Evolutionary conservation across 2,113 vertebrate genomes (phyloP).

Genomic region (Varanus salvator): DNA sequence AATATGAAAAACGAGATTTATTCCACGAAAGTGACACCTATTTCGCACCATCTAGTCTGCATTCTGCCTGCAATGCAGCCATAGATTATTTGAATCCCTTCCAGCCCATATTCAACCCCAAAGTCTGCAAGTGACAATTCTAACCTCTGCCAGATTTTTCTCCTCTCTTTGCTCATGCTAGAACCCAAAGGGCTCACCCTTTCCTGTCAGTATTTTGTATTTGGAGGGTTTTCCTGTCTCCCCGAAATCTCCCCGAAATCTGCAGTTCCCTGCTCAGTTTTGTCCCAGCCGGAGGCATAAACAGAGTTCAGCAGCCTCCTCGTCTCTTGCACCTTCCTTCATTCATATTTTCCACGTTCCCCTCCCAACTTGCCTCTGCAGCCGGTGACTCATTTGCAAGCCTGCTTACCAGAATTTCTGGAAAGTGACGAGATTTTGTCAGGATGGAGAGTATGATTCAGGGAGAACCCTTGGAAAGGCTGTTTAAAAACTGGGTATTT

Average conservation of each 20-base stretch:
- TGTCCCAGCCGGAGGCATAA: not conserved
- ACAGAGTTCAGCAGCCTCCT: not conserved
- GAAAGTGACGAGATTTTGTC: not conserved
- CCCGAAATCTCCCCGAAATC: not conserved
- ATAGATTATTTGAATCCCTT: too few species aligned
- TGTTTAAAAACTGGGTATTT: not conserved
- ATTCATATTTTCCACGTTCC: not conserved
- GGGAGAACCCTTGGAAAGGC: not conserved
- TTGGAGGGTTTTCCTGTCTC: too few species aligned
- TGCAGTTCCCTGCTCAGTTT: not conserved
- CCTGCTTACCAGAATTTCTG: not conserved
- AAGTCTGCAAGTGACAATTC: too few species aligned
- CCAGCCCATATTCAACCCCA: too few species aligned
- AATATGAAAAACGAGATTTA: too few species aligned
- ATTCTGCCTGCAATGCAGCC: too few species aligned
- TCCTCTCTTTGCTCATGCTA: too few species aligned
- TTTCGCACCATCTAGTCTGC: too few species aligned
- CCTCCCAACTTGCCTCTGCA: not conserved
- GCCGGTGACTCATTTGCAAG: conserved; percentile 1
- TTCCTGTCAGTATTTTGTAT: not conserved
- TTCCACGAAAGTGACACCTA: too few species aligned
- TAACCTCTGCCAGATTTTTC: too few species aligned
- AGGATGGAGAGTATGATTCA: conserved; percentile 12
- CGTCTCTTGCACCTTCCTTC: not conserved
- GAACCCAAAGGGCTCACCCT: too few species aligned